These are phyloP conservation scores for Oscheius onirici DNA, from an alignment of 2,888 invertebrate genomes.

Conservation along the genomic window DNA sequence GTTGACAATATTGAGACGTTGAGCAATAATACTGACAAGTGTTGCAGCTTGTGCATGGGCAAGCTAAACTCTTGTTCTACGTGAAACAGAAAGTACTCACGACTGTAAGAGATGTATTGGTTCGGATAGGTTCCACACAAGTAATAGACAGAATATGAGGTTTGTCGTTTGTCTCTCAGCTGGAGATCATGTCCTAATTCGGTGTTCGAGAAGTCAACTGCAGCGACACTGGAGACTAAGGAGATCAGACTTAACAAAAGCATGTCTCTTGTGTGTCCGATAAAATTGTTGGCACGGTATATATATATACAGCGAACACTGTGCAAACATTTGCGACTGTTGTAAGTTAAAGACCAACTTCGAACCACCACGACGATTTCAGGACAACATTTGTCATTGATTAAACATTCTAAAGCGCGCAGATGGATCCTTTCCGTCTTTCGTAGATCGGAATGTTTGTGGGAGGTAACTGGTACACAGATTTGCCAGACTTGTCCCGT, in stretches of 20 bases:
- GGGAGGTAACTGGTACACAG: too few species aligned
- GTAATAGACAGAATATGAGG: constrained; percentile 36
- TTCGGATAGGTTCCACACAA: constrained; percentile 49
- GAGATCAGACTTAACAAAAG: constrained; percentile 10
- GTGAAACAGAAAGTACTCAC: constrained; percentile 33
- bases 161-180: constrained; percentile 11
- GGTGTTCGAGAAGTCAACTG: constrained; percentile 6
- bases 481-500: too few species aligned
- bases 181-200: constrained; percentile 6
- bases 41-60: constrained; percentile 45
- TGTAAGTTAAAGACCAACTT: constrained; percentile 30
- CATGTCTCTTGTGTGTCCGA: constrained; percentile 1
- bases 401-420: not conserved
- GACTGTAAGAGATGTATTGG: constrained; percentile 44
- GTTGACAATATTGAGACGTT: constrained; percentile 44
- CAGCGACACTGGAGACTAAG: constrained; percentile 1
- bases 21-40: constrained; percentile 39
- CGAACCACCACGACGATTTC: constrained; percentile 14
- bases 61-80: constrained; percentile 32
- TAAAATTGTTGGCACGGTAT: constrained; percentile 13
- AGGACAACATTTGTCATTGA: constrained; percentile 5
- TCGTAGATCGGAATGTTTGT: too few species aligned
- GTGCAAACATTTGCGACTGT: constrained; percentile 14
- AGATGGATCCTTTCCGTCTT: too few species aligned
- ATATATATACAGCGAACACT: constrained; percentile 29